phyloP scores from a whole-genome alignment of 2,113 vertebrate species.

The Hypanus sabinus region DNA sequence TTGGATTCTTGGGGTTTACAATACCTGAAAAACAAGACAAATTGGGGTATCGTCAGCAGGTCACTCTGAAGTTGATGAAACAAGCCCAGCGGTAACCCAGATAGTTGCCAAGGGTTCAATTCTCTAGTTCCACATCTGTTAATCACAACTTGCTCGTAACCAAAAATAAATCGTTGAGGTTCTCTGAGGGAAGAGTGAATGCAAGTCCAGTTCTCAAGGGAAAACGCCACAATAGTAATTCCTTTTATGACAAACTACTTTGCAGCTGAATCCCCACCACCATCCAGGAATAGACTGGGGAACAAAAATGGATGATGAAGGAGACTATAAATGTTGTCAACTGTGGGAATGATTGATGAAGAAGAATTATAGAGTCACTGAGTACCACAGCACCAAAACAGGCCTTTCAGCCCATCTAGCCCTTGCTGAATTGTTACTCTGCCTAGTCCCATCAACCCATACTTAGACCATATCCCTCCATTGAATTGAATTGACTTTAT shows the following conservation, averaged over 20 bases:
- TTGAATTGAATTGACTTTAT: no score
- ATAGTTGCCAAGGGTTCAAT: not conserved
- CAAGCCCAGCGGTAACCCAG: not conserved
- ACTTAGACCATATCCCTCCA: no score
- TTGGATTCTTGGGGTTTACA: constrained; percentile 93
- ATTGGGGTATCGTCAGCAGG: not conserved
- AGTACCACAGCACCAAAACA: no score
- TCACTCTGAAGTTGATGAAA: not conserved
- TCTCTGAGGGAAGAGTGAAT: not conserved
- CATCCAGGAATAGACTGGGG: no score
- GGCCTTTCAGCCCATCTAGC: no score
- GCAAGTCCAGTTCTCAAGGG: not conserved
- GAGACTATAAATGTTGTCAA: not conserved
- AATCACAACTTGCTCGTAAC: not conserved
- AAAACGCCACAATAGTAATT: no score
- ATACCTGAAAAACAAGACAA: constrained; percentile 68
- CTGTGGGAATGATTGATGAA: no score
- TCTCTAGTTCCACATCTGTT: not conserved
- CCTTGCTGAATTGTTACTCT: no score
- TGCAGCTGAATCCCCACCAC: not conserved
- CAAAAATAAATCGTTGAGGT: not conserved
- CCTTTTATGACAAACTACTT: not conserved
- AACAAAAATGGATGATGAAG: no score
- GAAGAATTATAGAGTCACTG: no score
- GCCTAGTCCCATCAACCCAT: no score